These are phyloP conservation scores for Palloptera scutellata DNA, from an alignment of 2,888 invertebrate species.

Conservation along the genomic window DNA sequence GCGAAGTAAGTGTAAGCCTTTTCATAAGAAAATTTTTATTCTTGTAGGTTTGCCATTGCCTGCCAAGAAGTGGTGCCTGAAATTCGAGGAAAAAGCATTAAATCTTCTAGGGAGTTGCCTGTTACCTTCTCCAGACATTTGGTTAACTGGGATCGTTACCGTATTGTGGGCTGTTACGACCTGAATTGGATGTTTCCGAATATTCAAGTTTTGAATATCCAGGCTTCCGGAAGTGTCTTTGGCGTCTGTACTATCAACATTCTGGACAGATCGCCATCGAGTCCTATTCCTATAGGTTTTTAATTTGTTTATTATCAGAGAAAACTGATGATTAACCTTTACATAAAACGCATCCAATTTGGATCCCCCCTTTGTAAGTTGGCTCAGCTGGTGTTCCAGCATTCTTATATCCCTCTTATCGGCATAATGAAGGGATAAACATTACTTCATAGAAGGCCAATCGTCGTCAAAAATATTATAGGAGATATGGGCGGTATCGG, in stretches of 20 bases:
- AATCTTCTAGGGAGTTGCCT: not conserved
- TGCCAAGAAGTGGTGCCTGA: too few species aligned
- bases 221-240: conserved; percentile 26
- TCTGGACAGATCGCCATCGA: conserved; percentile 22
- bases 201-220: conserved; percentile 32
- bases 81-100: not conserved
- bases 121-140: not conserved
- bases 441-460: conserved; percentile 33
- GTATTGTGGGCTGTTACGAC: not conserved
- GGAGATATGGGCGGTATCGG: too few species aligned
- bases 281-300: conserved; percentile 30
- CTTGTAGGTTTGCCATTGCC: too few species aligned
- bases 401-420: too few species aligned
- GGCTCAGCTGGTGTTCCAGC: conserved; percentile 37
- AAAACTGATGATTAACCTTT: conserved; percentile 32
- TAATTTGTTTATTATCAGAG: conserved; percentile 39
- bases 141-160: conserved; percentile 4
- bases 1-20: too few species aligned
- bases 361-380: conserved; percentile 30
- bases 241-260: conserved; percentile 11
- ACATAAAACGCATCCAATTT: conserved; percentile 38
- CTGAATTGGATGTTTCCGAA: conserved; percentile 1
- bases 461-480: too few species aligned
- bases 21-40: too few species aligned
- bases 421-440: conserved; percentile 38